Evolutionary conservation across 2,888 invertebrate genomes (phyloP), one percentile per base, ranked within the genome.

Genomic region (Scaptomyza flava): DNA sequence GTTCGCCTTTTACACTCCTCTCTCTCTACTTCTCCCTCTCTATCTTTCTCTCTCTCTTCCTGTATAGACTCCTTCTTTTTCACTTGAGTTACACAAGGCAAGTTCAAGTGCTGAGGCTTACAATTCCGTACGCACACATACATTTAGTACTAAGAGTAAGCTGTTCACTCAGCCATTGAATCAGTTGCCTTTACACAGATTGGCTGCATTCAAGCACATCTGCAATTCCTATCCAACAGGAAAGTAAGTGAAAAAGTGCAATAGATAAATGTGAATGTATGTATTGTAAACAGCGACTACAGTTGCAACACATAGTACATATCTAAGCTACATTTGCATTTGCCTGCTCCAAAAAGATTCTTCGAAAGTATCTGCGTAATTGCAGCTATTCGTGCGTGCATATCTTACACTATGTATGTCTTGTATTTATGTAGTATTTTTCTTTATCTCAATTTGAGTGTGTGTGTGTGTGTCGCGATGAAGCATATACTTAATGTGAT

Each of bases 121-220:
- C 47, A 53, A 57, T 31, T 42, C 57, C 30, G 27, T 52, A 43
- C 14, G 9, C 7, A 33, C 12, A 20, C 12, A 30, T 11, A 46
- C 9, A 45, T 11, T 6, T 6, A 30, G 17, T 17, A 17, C 12
- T 20, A 8, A 8, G 17, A 17, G 33, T 9, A 45, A 54, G 66
- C 54, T 59, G 74, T 65, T 59, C 74, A 70, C 50, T 70, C 62
- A 74, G 53, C 65, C 62, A 54, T 68, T 51, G 64, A 64, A 43
- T 68, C 64, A 54, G 56, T 57, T 68, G 60, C 64, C 60, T 61
- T 54, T 38, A 38, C 59, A 60, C 47, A 63, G 63, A 74, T 67
- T 75, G 75, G 57, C 64, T 61, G 75, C 66, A 58, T 47, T 71
- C 52, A 60, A 67, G 75, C 60, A 71, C 63, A 75, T 54, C 71